Evolutionary conservation across 1,140 invertebrate genomes (phyloP), one percentile per base, ranked within the genome.

Genomic region (Drosophila ananassae): DNA sequence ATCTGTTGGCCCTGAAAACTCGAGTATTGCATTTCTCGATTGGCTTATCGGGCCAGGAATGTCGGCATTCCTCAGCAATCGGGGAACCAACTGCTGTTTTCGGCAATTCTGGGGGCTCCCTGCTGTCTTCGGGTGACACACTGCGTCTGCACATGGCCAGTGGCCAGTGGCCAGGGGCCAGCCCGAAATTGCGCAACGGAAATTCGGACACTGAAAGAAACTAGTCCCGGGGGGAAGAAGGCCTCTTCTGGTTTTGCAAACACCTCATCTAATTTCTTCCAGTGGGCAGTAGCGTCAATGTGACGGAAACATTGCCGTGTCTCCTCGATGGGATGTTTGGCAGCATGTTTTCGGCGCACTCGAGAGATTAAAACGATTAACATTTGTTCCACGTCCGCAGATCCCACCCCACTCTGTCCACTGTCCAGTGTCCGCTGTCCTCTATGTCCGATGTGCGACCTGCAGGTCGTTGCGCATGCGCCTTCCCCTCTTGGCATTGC

Each of bases 291-390:
- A 60, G 76, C 72, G 74, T 76, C 75, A 85, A 85, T 77, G 79
- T 89, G 83, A 83, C 79, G 79, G 82, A 89, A 87, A 76, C 76
- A 64, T 73, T 39, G 72, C 58, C 57, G 44, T 82, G 82, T 87
- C 76, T 44, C 28, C 10, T 56, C 44, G 24, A 32, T 69, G 71
- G 52, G 52, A 72, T 69, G 82, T 87, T 67, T 73, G 75, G 66
- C 81, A 63, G 66, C 69, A 76, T 89, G 83, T 89, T 87, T 82
- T 83, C 79, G 83, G 83, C 83, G 83, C 83, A 89, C 83, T 87
- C 78, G 83, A 79, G 76, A 87, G 83, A 87, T 87, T 89, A 89
- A 89, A 79, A 76, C 83, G 83, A 89, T 89, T 89, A 89, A 89
- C 83, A 89, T 87, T 87, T 82, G 72, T 89, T 79, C 63, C 73